Conservation (phyloP, 2,113 vertebrate species). For the Amphilophus citrinellus region DNA sequence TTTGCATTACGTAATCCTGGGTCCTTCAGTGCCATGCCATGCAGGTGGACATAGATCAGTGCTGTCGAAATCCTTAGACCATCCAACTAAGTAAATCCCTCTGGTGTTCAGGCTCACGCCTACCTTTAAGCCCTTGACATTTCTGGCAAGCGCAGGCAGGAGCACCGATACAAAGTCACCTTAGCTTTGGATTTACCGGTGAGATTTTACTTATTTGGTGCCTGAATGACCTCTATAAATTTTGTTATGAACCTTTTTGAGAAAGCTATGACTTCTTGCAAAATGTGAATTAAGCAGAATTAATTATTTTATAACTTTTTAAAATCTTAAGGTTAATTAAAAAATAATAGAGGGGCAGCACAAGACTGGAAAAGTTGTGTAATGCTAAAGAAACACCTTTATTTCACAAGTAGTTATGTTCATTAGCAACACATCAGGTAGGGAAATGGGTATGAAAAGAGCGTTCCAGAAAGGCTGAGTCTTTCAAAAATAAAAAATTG, state of each 20-base stretch:
- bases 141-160: slow-evolving; percentile 19
- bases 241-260: background rate
- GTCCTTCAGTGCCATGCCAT: slow-evolving; percentile 27
- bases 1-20: slow-evolving; percentile 37
- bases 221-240: background rate
- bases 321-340: background rate
- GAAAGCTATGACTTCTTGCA: background rate
- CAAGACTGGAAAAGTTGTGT: background rate
- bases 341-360: background rate
- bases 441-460: background rate
- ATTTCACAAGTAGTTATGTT: background rate
- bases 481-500: background rate
- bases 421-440: background rate
- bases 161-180: slow-evolving; percentile 13
- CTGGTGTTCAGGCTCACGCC: slow-evolving; percentile 58
- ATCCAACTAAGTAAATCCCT: slow-evolving; percentile 68
- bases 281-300: background rate
- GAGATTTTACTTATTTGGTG: slow-evolving; percentile 17
- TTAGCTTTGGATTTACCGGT: background rate
- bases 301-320: background rate
- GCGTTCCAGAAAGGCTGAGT: background rate
- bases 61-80: slow-evolving; percentile 67
- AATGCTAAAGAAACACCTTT: background rate
- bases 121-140: slow-evolving; percentile 55
- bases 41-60: slow-evolving; percentile 72